Conservation (phyloP, 1,140 invertebrate species). For the Aphelenchoides avenae region DNA sequence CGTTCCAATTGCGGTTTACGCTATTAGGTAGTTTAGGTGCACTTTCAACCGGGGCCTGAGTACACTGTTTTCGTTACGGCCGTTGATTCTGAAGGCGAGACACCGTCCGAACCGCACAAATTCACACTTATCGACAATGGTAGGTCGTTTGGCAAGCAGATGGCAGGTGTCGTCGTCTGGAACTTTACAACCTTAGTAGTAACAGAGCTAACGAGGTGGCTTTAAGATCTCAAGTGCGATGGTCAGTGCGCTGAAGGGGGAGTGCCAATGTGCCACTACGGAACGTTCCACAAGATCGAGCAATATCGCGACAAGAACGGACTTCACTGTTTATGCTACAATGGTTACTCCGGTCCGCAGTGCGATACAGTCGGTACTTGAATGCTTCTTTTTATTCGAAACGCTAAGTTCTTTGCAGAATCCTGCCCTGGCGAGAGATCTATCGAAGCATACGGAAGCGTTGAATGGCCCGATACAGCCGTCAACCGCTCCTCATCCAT, state of each 20-base stretch:
- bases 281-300: conserved; percentile 32
- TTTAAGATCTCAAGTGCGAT: conserved; percentile 39
- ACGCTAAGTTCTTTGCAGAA: conserved; percentile 20
- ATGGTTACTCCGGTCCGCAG: conserved; percentile 37
- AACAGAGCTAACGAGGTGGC: conserved; percentile 9
- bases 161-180: too few species aligned
- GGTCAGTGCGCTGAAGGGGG: conserved; percentile 31
- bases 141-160: too few species aligned
- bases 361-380: conserved; percentile 34
- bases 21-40: conserved; percentile 13
- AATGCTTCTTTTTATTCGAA: too few species aligned
- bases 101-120: conserved; percentile 33
- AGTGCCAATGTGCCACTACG: conserved; percentile 41
- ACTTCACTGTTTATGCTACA: conserved; percentile 40
- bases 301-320: conserved; percentile 41
- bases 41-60: conserved; percentile 28
- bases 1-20: not conserved
- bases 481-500: conserved; percentile 35
- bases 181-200: conserved; percentile 14
- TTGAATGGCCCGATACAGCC: conserved; percentile 37
- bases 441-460: conserved; percentile 38
- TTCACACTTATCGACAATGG: conserved; percentile 34
- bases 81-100: conserved; percentile 33
- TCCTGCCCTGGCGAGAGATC: conserved; percentile 19
- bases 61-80: conserved; percentile 27